phyloP scores from a whole-genome alignment of 2,888 invertebrate genomes.

The Volucella bombylans region DNA sequence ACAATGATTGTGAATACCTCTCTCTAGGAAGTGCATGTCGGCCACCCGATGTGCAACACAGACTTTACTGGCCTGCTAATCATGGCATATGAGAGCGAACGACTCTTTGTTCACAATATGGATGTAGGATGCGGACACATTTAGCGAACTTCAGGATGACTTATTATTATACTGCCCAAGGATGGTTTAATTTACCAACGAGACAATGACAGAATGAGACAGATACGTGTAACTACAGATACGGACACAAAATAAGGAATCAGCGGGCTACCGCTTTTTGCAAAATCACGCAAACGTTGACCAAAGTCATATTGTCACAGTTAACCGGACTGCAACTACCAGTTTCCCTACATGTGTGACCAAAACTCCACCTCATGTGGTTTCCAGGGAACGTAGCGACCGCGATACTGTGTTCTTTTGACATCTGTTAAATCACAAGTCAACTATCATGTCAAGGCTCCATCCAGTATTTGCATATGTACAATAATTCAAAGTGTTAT shows the following conservation, averaged over 20 bases:
- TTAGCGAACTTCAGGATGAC: constrained; percentile 44
- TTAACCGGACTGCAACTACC: constrained; percentile 25
- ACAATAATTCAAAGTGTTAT: not conserved
- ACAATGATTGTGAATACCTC: constrained; percentile 53
- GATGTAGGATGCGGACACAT: constrained; percentile 45
- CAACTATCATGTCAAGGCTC: constrained; percentile 8
- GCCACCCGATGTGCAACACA: constrained; percentile 71
- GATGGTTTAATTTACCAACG: constrained; percentile 66
- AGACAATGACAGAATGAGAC: constrained; percentile 55
- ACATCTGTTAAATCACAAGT: constrained; percentile 39
- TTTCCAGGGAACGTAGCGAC: constrained; percentile 26
- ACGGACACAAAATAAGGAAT: constrained; percentile 19
- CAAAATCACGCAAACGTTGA: constrained; percentile 61
- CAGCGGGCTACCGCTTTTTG: constrained; percentile 44
- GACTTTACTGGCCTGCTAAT: constrained; percentile 67
- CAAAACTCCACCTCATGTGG: constrained; percentile 47
- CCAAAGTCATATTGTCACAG: constrained; percentile 13
- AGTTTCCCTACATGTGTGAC: constrained; percentile 7
- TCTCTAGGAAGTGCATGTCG: constrained; percentile 71
- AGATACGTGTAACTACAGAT: constrained; percentile 6
- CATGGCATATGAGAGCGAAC: constrained; percentile 55
- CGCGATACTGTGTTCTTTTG: constrained; percentile 21
- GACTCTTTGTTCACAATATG: constrained; percentile 56
- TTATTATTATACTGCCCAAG: constrained; percentile 55
- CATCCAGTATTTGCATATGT: not conserved